Base-by-base conservation (phyloP, 1,140 invertebrate species). In the Bradynema listronoti region DNA sequence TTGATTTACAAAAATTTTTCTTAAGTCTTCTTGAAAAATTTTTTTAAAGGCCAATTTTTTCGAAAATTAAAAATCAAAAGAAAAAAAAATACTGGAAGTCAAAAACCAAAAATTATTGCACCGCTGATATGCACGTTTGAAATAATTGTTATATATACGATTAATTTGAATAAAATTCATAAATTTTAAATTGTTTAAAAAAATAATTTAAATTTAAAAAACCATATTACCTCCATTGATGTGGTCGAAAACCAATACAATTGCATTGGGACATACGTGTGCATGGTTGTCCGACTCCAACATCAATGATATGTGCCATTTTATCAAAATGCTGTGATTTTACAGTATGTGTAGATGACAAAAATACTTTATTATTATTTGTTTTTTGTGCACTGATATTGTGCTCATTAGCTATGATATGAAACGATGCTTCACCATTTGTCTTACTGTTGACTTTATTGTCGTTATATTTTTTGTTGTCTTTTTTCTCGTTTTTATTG, bases 251-350 rank as follows among this genome's bases (percentile, higher is more conserved):
- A 9, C 68, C 65, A 24, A 54, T 62, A 42, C 65, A 67, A 22
- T 67, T 68, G 46, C 65, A 67, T 45, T 54, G 19, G 22, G 50
- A 52, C 60, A 63, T 61, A 22, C 32, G 24, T 16, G 61, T 52
- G 39, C 61, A 63, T 2, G 61, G 61, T 16, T 63, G 61, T 25
- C 61, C 61, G 25, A 71, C 69, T n/a, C 68, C 68, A 9, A 71
- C 65, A 69, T 71, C 69, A 36, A 71, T 75, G 30, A 75, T 68
- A 47, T 71, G 59, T 16, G 69, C 69, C 69, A 71, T 71, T 46
- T 68, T 43, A 27, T 34, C n/a, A 1, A 9, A 27, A 24, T 56
- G 41, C 19, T 39, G 11, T 19, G 36, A 39, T 11, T 11, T 39
- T 39, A 39, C 11, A 39, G 36, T 11, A 39, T 11, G 36, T 39